Percentiles rank a stretch among this genome's conserved stretches.
Evolutionary conservation across 2,113 vertebrate genomes (phyloP).

Genomic region (Anoplopoma fimbria): DNA sequence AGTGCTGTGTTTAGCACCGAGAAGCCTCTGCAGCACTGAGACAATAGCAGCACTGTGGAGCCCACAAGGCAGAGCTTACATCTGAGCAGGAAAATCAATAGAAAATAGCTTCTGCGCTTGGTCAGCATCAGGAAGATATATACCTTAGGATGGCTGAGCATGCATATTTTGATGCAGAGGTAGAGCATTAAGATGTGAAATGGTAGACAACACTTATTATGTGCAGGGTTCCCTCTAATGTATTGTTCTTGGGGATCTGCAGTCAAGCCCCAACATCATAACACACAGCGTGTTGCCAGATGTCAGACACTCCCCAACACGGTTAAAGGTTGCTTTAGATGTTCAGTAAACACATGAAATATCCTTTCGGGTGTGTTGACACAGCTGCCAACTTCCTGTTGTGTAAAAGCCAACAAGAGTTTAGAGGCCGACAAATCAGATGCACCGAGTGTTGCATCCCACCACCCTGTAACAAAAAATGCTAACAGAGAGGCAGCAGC

Average conservation of each 20-base stretch:
- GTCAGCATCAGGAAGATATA: conserved; percentile 58
- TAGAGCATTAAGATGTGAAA: conserved; percentile 19
- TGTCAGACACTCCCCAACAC: not conserved
- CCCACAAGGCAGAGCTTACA: conserved; percentile 64
- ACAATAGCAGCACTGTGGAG: conserved; percentile 73
- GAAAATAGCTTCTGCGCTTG: conserved; percentile 38
- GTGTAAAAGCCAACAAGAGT: conserved; percentile 6
- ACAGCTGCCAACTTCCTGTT: conserved; percentile 22
- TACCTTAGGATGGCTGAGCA: conserved; percentile 43
- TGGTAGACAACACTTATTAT: not conserved
- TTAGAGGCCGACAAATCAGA: not conserved
- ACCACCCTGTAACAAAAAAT: conserved; percentile 3
- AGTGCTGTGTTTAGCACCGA: conserved; percentile 68
- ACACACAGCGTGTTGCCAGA: not conserved
- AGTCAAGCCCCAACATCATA: not conserved
- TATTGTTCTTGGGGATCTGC: not conserved
- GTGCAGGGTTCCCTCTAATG: not conserved
- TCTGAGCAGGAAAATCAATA: conserved; percentile 64
- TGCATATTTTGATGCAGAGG: conserved; percentile 35
- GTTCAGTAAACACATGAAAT: conserved; percentile 20
- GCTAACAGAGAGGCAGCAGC: not conserved
- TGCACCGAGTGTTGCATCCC: conserved; percentile 14
- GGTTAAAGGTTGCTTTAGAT: not conserved
- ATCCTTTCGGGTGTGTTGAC: conserved; percentile 40
- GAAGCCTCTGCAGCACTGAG: conserved; percentile 73